These are phyloP conservation scores for Cranoglanis bouderius DNA, from an alignment of 2,113 vertebrate genomes.

Conservation along the genomic window DNA sequence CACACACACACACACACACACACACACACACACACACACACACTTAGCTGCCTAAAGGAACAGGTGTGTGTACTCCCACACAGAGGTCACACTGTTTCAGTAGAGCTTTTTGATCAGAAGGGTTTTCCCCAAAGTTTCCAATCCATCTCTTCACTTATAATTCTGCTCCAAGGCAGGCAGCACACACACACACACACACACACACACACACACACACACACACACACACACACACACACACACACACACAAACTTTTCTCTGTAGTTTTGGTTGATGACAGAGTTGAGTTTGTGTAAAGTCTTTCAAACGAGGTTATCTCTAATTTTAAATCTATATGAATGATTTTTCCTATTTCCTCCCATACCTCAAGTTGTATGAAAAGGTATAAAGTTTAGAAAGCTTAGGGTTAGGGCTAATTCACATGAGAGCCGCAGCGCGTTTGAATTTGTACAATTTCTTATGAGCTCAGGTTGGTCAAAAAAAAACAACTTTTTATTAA, in stretches of 20 bases:
- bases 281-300: conserved; percentile 67
- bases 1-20: conserved; percentile 22
- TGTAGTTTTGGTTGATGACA: conserved; percentile 75
- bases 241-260: conserved; percentile 51
- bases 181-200: conserved; percentile 49
- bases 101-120: conserved; percentile 64
- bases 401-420: not conserved
- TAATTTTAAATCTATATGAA: not conserved
- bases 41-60: conserved; percentile 32
- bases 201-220: conserved; percentile 53
- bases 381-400: not conserved
- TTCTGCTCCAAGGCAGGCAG: conserved; percentile 73
- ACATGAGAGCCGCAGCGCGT: not conserved
- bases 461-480: not conserved
- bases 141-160: conserved; percentile 75
- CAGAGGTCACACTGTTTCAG: conserved; percentile 43
- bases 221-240: conserved; percentile 52
- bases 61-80: conserved; percentile 41
- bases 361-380: conserved; percentile 42
- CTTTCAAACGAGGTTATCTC: not conserved
- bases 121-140: conserved; percentile 71
- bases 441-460: not conserved
- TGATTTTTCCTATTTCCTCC: conserved; percentile 51
- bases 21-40: conserved; percentile 21
- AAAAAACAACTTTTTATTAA: not conserved